phyloP scores from a whole-genome alignment of 92 coral and sea anemone genomes.

The Actinernus sp. region DNA sequence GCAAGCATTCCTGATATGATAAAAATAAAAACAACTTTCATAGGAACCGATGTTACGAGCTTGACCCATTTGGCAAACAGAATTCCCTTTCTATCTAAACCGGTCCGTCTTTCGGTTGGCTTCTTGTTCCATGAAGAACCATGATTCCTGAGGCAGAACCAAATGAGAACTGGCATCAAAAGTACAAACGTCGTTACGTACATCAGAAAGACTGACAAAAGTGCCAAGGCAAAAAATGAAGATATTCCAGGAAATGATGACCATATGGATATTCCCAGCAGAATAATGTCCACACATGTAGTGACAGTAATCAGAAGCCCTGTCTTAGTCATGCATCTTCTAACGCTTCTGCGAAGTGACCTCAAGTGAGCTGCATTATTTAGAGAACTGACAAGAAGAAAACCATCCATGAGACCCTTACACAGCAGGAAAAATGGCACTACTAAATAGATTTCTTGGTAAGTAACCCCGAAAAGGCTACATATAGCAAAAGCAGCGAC shows the following conservation, averaged over 20 bases:
- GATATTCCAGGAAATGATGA: constrained; percentile 8
- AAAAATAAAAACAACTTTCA: constrained; percentile 14
- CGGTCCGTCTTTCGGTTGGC: background rate
- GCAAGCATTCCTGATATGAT: constrained; percentile 5
- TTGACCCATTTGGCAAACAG: background rate
- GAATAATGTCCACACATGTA: constrained; percentile 15
- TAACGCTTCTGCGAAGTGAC: constrained; percentile 25
- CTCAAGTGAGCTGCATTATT: background rate
- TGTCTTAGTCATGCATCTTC: constrained; percentile 23
- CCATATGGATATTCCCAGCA: constrained; percentile 26
- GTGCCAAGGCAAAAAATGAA: background rate
- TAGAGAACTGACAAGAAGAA: constrained; percentile 27
- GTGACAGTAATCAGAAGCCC: constrained; percentile 27
- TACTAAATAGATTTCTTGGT: background rate
- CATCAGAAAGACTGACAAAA: background rate
- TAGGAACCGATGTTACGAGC: constrained; percentile 10
- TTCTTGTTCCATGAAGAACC: background rate
- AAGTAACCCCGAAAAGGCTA: background rate
- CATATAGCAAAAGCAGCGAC: background rate
- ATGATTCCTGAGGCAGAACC: background rate
- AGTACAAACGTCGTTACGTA: background rate
- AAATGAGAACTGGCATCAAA: background rate
- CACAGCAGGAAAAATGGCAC: constrained; percentile 36
- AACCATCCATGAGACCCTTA: constrained; percentile 9
- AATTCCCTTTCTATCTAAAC: too few relatives aligned